Evolutionary conservation across 2,797 vertebrate species (phyloP), one percentile per base, ranked within the genome.

Genomic region (Enteromius anoplus): DNA sequence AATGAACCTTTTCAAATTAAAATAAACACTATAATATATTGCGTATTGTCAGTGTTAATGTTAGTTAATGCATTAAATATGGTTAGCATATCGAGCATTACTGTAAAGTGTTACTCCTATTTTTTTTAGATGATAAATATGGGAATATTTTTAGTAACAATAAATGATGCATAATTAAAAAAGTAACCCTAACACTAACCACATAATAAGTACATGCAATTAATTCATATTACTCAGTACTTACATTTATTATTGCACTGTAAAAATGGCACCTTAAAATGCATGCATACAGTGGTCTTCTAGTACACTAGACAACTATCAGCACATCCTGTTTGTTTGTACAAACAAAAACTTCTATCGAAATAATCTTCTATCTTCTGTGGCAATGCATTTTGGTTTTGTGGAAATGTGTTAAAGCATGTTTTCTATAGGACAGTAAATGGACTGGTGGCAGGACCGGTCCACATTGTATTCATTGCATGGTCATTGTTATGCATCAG

Each of bases 401-500:
- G 34, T 21, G 32, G 10, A 8, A 7, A 37, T 66, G 60, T 11
- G 37, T 37, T 10, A 21, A 66, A 37, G 64, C 21, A 17, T 37
- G 23, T 62, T 21, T 73, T 51, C 26, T 21, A 11, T 73, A 12
- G 29, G 47, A 72, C 47, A 73, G 9, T 34, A n/a, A 14, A 2
- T 34, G 71, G 19, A n/a, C 49, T 55, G 19, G 53, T 37, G 49
- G 10, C 14, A 75, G 53, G 34, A 75, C 21, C 40, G 6, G 12
- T 23, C 12, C 51, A 58, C 10, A 9, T 55, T 55, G 14, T 58
- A 58, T 75, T 60, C 3, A 42, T 37, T 55, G 34, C 32, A 21
- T 73, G 71, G 11, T 73, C 6, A n/a, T 15, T 73, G 34, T 42
- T 75, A 42, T 75, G n/a, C 53, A 40, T 55, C 10, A 55, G 34